Conservation (phyloP, 2,888 invertebrate species). For the Chaitophorus viminalis region DNA sequence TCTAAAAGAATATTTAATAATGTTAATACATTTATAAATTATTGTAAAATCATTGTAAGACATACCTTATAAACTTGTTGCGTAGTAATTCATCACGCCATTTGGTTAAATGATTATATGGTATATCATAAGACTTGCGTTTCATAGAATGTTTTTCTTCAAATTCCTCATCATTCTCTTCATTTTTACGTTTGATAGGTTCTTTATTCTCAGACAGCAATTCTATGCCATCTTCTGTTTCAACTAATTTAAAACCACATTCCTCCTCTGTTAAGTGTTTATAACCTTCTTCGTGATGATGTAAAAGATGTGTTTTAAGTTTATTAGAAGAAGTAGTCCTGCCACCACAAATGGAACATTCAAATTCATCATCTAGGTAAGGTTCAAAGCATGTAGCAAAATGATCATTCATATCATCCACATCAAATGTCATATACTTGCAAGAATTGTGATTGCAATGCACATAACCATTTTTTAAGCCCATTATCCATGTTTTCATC, state of each 20-base stretch:
- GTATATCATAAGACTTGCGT: conserved; percentile 58
- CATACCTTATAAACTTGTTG: conserved; percentile 58
- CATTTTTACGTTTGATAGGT: conserved; percentile 35
- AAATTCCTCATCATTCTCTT: conserved; percentile 49
- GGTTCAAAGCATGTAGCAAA: conserved; percentile 59
- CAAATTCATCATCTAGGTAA: conserved; percentile 58
- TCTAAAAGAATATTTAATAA: background rate
- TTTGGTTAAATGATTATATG: conserved; percentile 58
- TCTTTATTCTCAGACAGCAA: conserved; percentile 52
- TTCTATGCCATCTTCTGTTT: conserved; percentile 53
- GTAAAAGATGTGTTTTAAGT: conserved; percentile 58
- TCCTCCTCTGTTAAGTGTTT: conserved; percentile 59
- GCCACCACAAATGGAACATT: conserved; percentile 59
- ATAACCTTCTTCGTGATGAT: conserved; percentile 57
- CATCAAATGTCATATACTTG: conserved; percentile 58
- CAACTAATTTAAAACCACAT: conserved; percentile 59
- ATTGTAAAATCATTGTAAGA: background rate
- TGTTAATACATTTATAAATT: background rate
- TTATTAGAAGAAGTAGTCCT: conserved; percentile 56
- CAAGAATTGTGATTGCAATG: conserved; percentile 57
- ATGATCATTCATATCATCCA: conserved; percentile 61
- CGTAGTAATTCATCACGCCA: conserved; percentile 54
- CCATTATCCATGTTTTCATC: conserved; percentile 42
- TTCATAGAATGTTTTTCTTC: conserved; percentile 45
- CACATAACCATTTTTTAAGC: conserved; percentile 55